Evolutionary conservation across 2,888 invertebrate species (phyloP).

Genomic region (Chirona hameri): DNA sequence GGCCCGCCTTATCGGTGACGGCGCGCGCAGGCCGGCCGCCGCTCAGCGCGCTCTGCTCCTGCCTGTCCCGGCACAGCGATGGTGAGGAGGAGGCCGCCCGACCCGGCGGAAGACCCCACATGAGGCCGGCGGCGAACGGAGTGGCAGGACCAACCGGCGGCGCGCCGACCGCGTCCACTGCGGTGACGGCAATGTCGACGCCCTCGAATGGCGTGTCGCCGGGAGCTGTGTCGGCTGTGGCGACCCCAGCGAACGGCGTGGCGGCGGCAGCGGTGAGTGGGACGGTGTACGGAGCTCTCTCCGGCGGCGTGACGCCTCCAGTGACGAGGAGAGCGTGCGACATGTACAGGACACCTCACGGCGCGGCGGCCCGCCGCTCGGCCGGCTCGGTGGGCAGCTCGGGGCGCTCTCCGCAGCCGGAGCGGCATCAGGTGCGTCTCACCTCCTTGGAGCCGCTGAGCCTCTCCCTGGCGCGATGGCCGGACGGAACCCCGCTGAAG

Average conservation of each 20-base stretch:
- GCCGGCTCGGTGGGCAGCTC: background rate
- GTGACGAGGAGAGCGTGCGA: too few relatives aligned
- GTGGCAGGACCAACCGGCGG: background rate
- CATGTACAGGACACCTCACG: too few relatives aligned
- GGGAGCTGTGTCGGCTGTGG: background rate
- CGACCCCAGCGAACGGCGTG: background rate
- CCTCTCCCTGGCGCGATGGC: constrained; percentile 11
- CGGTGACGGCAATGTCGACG: background rate
- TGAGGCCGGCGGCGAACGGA: background rate
- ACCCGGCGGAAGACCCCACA: background rate
- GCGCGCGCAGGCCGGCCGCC: constrained; percentile 1
- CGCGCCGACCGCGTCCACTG: background rate
- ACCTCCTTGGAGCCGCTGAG: background rate
- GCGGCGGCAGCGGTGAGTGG: background rate
- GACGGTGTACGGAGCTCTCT: too few relatives aligned
- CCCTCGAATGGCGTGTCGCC: background rate
- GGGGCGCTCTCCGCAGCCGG: background rate
- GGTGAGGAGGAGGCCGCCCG: background rate
- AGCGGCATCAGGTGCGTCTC: background rate
- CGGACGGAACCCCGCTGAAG: constrained; percentile 4
- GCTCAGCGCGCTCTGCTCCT: background rate
- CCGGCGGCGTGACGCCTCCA: too few relatives aligned
- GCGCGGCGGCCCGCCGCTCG: background rate
- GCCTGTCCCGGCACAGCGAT: background rate
- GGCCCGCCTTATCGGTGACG: background rate